A percentile compares a stretch with the other conserved stretches of the same genome.
Evolutionary conservation across 2,888 invertebrate species (phyloP).

Genomic region (Oscheius sp.): DNA sequence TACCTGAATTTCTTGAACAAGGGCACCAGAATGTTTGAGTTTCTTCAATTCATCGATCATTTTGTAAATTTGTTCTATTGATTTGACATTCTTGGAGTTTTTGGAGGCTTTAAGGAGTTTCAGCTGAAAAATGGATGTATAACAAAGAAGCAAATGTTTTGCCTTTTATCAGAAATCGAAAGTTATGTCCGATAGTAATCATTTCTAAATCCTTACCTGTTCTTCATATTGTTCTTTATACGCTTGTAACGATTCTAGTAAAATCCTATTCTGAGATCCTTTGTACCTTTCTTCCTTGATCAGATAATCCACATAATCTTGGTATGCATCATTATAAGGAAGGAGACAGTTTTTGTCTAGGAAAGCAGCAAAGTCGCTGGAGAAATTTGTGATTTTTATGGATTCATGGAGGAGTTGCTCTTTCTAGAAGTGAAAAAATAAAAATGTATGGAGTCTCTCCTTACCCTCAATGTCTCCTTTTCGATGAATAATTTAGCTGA

Average conservation of each 20-base stretch:
- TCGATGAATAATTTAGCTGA: not conserved
- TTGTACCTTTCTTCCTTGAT: conserved; percentile 27
- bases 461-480: not conserved
- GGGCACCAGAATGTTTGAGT: not conserved
- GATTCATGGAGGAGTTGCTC: conserved; percentile 5
- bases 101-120: not conserved
- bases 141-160: too few species aligned
- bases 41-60: not conserved
- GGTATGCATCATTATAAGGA: conserved; percentile 35
- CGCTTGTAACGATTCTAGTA: not conserved
- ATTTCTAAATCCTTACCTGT: conserved; percentile 5
- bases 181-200: too few species aligned
- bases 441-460: not conserved
- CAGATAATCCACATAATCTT: conserved; percentile 32
- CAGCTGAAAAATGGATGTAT: too few species aligned
- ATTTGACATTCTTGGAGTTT: not conserved
- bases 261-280: not conserved
- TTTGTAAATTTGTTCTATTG: not conserved
- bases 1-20: conserved; percentile 9
- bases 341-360: conserved; percentile 33
- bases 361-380: conserved; percentile 19
- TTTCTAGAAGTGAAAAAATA: not conserved
- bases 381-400: not conserved
- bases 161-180: too few species aligned
- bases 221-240: conserved; percentile 6